These are phyloP conservation scores for Carlito syrichta DNA, from an alignment of 2,113 vertebrate species.

Conservation along the genomic window DNA sequence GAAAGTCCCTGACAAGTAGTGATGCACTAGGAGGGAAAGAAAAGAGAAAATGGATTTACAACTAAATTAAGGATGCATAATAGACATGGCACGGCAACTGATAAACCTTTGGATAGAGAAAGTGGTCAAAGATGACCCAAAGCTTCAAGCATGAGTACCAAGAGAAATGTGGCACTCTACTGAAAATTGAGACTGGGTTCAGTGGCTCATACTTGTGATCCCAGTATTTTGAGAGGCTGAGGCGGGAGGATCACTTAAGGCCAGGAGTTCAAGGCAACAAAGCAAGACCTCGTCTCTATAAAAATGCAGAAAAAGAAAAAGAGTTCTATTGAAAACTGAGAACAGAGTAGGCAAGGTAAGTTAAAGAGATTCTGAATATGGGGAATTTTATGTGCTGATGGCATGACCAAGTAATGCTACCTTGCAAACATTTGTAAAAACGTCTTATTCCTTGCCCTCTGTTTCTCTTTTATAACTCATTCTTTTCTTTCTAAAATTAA, in stretches of 20 bases:
- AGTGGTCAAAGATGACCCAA: neutral
- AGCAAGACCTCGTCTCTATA: too few species aligned
- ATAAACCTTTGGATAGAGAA: neutral
- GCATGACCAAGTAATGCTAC: neutral
- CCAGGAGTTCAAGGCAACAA: too few species aligned
- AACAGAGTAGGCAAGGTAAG: neutral
- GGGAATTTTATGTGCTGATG: neutral
- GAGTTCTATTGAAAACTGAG: too few species aligned
- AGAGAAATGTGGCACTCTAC: neutral
- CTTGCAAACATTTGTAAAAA: constrained; percentile 19
- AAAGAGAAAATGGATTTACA: neutral
- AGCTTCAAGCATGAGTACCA: neutral
- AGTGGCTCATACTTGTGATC: too few species aligned
- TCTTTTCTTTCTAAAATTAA: neutral
- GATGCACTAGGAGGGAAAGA: neutral
- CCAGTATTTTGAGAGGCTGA: too few species aligned
- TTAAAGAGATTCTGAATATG: neutral
- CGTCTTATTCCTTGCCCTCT: neutral
- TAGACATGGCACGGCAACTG: neutral
- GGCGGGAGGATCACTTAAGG: too few species aligned
- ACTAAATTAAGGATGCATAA: neutral
- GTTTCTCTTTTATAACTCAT: neutral
- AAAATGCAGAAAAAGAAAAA: too few species aligned
- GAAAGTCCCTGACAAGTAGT: neutral
- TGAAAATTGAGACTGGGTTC: too few species aligned